Evolutionary conservation across 2,888 invertebrate species (phyloP), one percentile per base, ranked within the genome.

Genomic region (Aleiodes testaceus): DNA sequence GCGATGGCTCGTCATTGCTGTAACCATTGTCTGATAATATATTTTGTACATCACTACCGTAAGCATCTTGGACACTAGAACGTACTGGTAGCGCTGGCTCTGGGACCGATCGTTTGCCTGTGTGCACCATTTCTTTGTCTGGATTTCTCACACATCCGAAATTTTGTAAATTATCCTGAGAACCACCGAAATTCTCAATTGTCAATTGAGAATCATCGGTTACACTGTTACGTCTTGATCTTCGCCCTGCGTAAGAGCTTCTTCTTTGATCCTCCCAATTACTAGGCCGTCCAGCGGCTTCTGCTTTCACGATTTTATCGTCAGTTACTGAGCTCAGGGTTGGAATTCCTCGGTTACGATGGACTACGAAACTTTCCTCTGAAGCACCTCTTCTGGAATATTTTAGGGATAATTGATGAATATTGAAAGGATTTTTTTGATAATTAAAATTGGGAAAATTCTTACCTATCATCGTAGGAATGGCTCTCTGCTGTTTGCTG

Each of bases 151-250:
- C 66, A 61, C 76, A 76, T 0, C 95, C 95, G 53, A 95, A 92
- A 85, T 95, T 94, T 88, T 95, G 95, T 79, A 96, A 87, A 80
- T 96, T 93, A 87, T 97, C 96, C 85, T 87, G 96, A 77, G 95
- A 95, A 70, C 97, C 97, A 59, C 97, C 96, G 87, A 97, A 96
- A 89, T 97, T 97, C 89, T 97, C 97, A 69, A 96, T 94, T 0
- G 96, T 97, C 78, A 97, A 89, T 87, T 96, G 95, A 42, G 95
- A 95, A 85, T 97, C 96, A 85, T 96, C 96, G 74, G 92, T 91
- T 64, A 94, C 90, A 77, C 96, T 96, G 84, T 95, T 95, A 75
- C 96, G 90, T 16, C 96, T 90, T 55, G 96, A 96, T 55, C 96
- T 91, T 3, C 95, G 91, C 55, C 95, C 96, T 69, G 95, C 95